Percentiles rank a stretch among this genome's conserved stretches.
phyloP scores from a whole-genome alignment of 2,888 invertebrate species.

The Hecatera dysodea region DNA sequence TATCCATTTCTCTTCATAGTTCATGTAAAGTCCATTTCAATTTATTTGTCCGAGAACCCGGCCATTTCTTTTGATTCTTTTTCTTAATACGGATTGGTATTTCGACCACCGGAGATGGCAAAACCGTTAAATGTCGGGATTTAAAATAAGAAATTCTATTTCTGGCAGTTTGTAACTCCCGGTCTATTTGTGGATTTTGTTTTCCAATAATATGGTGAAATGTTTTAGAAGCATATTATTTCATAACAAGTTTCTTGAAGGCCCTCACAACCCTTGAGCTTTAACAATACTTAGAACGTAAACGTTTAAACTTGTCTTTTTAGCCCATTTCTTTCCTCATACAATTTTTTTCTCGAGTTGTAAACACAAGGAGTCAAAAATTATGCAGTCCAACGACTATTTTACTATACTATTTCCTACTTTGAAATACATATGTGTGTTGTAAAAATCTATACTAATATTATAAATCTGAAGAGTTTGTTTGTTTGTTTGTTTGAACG shows the following conservation, averaged over 20 bases:
- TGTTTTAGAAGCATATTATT: conserved; percentile 12
- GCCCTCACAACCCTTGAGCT: neutral
- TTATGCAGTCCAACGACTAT: conserved; percentile 28
- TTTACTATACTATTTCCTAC: conserved; percentile 38
- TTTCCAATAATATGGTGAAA: conserved; percentile 31
- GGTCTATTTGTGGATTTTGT: conserved; percentile 45
- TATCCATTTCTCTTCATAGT: neutral
- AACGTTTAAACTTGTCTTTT: neutral
- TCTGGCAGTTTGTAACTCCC: conserved; percentile 16
- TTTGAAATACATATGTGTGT: conserved; percentile 35
- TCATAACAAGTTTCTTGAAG: neutral
- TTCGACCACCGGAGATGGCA: conserved; percentile 58
- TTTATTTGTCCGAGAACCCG: conserved; percentile 14
- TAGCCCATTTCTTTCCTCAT: neutral
- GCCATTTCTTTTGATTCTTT: conserved; percentile 19
- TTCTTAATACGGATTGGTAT: conserved; percentile 17
- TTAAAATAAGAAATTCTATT: conserved; percentile 56
- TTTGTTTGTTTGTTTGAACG: too few relatives aligned
- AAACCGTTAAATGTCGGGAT: conserved; percentile 44
- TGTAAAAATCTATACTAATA: too few relatives aligned
- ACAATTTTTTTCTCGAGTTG: conserved; percentile 13
- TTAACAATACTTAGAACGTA: neutral
- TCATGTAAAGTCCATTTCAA: conserved; percentile 7
- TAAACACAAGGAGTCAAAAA: conserved; percentile 44
- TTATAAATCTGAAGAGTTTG: too few relatives aligned